These are phyloP conservation scores for Sebastolobus alascanus DNA, from an alignment of 2,797 vertebrate species.

Conservation along the genomic window DNA sequence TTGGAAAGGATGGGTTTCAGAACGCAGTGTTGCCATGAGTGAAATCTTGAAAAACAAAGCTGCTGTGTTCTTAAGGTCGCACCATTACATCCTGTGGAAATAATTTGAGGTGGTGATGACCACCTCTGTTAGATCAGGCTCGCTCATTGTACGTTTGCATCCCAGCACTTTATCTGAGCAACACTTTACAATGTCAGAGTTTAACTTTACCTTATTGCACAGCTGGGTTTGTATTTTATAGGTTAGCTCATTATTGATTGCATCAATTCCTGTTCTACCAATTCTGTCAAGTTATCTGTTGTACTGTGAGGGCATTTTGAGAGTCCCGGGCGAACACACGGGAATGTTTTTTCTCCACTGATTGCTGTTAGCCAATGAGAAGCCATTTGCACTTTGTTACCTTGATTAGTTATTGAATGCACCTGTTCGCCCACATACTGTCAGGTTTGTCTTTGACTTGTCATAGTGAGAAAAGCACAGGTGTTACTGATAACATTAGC, in stretches of 20 bases:
- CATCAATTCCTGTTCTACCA: background rate
- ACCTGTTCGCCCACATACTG: background rate
- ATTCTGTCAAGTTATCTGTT: background rate
- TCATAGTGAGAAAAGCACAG: background rate
- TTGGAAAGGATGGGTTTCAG: too few relatives aligned
- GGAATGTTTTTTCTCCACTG: background rate
- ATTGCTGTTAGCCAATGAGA: background rate
- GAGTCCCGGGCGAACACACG: background rate
- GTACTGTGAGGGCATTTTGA: background rate
- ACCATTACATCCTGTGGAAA: too few relatives aligned
- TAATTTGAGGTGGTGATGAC: background rate
- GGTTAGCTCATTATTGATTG: background rate
- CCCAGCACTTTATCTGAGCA: background rate
- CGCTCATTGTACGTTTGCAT: too few relatives aligned
- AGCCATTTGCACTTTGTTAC: background rate
- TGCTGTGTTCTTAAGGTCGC: background rate
- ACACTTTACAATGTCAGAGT: background rate
- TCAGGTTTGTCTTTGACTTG: background rate
- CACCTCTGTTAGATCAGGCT: too few relatives aligned
- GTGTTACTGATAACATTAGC: background rate
- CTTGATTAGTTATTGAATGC: slow-evolving; percentile 1
- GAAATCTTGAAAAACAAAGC: background rate
- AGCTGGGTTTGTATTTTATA: background rate
- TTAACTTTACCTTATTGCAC: background rate
- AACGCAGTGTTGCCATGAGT: too few relatives aligned